Evolutionary conservation across 2,113 vertebrate species (phyloP).

Genomic region (Perca flavescens): DNA sequence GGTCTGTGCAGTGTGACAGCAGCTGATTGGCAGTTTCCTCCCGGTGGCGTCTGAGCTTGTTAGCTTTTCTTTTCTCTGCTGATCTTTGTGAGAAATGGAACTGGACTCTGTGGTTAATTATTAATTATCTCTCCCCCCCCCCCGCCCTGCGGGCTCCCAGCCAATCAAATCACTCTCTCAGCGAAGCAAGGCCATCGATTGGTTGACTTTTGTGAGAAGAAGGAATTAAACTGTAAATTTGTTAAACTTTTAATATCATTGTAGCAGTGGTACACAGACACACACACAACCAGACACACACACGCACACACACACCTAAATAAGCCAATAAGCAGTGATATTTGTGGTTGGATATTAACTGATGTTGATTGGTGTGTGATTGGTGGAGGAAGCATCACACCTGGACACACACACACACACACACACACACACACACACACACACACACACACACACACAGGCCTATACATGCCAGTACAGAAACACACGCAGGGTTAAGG

Average conservation of each 20-base stretch:
- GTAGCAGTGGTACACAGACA: no score
- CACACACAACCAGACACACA: neutral
- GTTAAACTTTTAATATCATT: neutral
- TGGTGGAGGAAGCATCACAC: constrained; percentile 47
- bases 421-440: neutral
- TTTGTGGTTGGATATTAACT: constrained; percentile 34
- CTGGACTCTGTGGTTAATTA: constrained; percentile 4
- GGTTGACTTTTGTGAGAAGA: neutral
- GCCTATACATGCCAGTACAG: no score
- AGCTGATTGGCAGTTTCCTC: neutral
- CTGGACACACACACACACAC: constrained; percentile 16
- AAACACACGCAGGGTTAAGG: neutral
- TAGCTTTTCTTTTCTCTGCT: no score
- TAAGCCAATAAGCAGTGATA: constrained; percentile 32
- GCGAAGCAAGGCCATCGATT: constrained; percentile 7
- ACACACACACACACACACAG: neutral
- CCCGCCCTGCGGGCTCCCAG: no score
- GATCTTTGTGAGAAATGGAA: neutral
- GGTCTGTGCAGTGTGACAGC: no score
- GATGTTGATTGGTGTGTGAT: constrained; percentile 45
- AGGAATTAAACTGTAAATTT: neutral
- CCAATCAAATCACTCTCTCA: constrained; percentile 26
- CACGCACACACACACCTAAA: neutral
- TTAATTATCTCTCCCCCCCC: neutral
- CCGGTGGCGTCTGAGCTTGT: neutral